Evolutionary conservation across 2,888 invertebrate genomes (phyloP), one percentile per base, ranked within the genome.

Genomic region (Eilema griseolum): DNA sequence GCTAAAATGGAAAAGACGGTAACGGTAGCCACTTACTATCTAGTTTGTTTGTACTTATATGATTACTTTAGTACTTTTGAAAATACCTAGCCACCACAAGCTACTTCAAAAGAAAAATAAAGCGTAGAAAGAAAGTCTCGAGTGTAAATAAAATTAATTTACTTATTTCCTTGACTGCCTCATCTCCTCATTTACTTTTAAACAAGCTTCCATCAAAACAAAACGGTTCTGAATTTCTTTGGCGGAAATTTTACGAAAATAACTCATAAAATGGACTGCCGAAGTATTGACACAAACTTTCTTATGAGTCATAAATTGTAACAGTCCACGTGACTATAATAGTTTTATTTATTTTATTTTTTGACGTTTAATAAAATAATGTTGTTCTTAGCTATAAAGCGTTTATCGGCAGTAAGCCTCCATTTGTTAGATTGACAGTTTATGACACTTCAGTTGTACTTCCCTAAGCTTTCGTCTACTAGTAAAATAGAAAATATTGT

Each of bases 381-480:
- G 67, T 77, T 73, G 79, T 77, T 75, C 77, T 63, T 52, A 46
- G 67, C 71, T 69, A 82, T 87, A 88, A 89, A 88, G 75, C 75
- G 76, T 86, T 89, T 88, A 88, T 87, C 75, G 88, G 72, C 80
- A 85, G 83, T 88, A 80, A 84, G 83, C 74, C 74, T 89, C 88
- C 88, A 89, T 89, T 86, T 87, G 81, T 80, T 77, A 81, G 88
- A 89, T 89, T 89, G 87, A 79, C 78, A 76, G 73, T 85, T 84
- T 85, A 85, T 82, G 81, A 72, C 74, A 70, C 71, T 80, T 78
- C 20, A 37, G 60, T 56, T 65, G 31, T 64, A 31, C 26, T 37
- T 52, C 31, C 57, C 24, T 56, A 20, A 24, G 2, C 28, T 20
- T 61, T 61, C 26, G 41, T 16, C 4, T 3, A 23, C 28, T 31